Evolutionary conservation across 2,797 vertebrate species (phyloP), one percentile per base, ranked within the genome.

Genomic region (Gymnothorax javanicus): DNA sequence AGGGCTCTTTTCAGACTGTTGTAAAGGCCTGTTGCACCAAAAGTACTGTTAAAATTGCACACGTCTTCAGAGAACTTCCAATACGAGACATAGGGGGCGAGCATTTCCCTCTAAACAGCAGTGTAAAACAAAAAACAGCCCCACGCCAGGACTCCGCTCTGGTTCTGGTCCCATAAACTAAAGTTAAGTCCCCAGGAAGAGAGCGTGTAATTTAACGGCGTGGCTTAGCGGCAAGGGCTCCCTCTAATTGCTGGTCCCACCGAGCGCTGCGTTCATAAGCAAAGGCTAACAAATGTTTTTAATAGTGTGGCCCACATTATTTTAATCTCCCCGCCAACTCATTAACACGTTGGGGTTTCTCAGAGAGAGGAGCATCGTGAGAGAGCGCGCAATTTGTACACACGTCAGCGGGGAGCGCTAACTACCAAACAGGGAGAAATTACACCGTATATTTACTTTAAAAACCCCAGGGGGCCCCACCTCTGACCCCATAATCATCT

Each of bases 301-400:
- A 96, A 96, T 95, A 95, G 95, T 92, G 94, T 95, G 93, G 91
- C 92, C 92, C 94, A 94, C 92, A 95, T 95, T 93, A 95, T 94
- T 92, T 93, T 92, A 93, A 94, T 93, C 92, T 91, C 91, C 90
- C 90, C 89, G 91, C 92, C 91, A 93, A 89, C 90, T 89, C 91
- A 91, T 95, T 95, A 92, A 91, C 87, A 88, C 88, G 84, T 85
- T 85, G 94, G 93, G 95, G 93, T 90, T 91, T 90, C 92, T 94
- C 93, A 90, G 90, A 67, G 92, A 93, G 95, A 93, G 91, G 94
- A 95, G 94, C 93, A 94, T 94, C 92, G 93, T 94, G 94, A 93
- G 95, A 95, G 95, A 94, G 95, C 94, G 93, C 95, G 93, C 96
- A 94, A 96, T 96, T 95, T 96, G 95, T 95, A 95, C 94, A 94